Base-by-base conservation (phyloP, 2,113 vertebrate species). In the Corythornis vintsioides region DNA sequence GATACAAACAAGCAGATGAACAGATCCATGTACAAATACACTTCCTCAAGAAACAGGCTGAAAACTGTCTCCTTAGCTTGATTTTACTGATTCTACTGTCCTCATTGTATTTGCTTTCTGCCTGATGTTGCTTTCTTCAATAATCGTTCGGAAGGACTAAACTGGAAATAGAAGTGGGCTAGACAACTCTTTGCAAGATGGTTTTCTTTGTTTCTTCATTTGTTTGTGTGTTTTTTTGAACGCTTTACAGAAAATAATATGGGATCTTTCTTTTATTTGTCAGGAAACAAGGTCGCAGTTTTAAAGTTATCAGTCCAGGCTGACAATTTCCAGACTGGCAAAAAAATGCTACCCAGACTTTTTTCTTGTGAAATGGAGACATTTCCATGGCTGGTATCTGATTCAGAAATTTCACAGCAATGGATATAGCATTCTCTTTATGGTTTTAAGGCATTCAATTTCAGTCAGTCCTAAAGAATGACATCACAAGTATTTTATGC, bases 381-480 rank as follows among this genome's bases (percentile, higher is more conserved):
- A 22, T 85, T 91, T 84, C 63, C 82, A 43, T 45, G 63, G 26
- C 18, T 92, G 47, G 22, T 87, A 47, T 79, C 56, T 85, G 78
- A 91, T 76, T 93, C 84, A 92, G 83, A 64, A 87, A 80, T 82
- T 89, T 95, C 86, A 90, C 55, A 84, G 89, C 55, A 78, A 75
- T 63, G 69, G 33, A 25, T 83, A 42, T 89, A 92, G 43, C 26
- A 94, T 79, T 89, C 66, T 71, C 38, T 86, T n/a, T 79, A 59
- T 56, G 56, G 42, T 47, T 93, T 92, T 83, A 48, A 10, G 52
- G 55, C 55, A 77, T 89, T 16, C 48, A 77, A 12, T 84, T 91
- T 93, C 89, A 89, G n/a, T 84, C 56, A 85, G 42, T 83, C 29
- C 25, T 76, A 45, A 92, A 79, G 50, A 91, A 82, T 79, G 19